Conservation (phyloP, 2,888 invertebrate genomes). For the Microctonus hyperodae region DNA sequence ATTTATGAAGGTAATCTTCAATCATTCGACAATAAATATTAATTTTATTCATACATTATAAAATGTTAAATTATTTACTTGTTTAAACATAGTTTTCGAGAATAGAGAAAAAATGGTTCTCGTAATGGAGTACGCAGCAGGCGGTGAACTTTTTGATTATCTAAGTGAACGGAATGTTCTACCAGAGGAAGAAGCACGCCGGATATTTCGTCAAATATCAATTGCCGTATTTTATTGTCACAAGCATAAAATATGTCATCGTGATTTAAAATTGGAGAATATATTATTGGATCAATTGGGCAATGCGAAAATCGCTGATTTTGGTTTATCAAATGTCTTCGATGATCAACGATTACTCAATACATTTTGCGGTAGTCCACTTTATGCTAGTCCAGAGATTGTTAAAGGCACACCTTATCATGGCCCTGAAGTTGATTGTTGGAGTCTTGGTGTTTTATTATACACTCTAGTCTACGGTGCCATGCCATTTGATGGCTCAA, state of each 20-base stretch:
- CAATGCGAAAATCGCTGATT: slow-evolving; percentile 99
- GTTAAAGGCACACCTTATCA: slow-evolving; percentile 96
- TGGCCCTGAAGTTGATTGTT: slow-evolving; percentile 95
- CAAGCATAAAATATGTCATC: slow-evolving; percentile 96
- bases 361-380: slow-evolving; percentile 95
- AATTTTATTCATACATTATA: too few species aligned
- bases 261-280: slow-evolving; percentile 95
- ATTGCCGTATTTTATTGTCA: slow-evolving; percentile 98
- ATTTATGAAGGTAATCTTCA: slow-evolving; percentile 93
- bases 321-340: slow-evolving; percentile 97
- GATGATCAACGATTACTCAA: slow-evolving; percentile 84
- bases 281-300: slow-evolving; percentile 91
- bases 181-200: slow-evolving; percentile 88
- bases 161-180: slow-evolving; percentile 91
- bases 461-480: slow-evolving; percentile 99
- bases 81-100: slow-evolving; percentile 87
- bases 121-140: slow-evolving; percentile 99
- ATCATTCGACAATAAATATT: too few species aligned
- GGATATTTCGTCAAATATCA: slow-evolving; percentile 95
- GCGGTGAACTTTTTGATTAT: slow-evolving; percentile 98
- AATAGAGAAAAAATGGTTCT: slow-evolving; percentile 99
- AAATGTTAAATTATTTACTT: background rate
- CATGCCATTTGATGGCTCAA: slow-evolving; percentile 99
- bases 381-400: slow-evolving; percentile 97
- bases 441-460: slow-evolving; percentile 95